Base-by-base conservation (phyloP, 2,888 invertebrate genomes). In the Dysmachus trigonus region DNA sequence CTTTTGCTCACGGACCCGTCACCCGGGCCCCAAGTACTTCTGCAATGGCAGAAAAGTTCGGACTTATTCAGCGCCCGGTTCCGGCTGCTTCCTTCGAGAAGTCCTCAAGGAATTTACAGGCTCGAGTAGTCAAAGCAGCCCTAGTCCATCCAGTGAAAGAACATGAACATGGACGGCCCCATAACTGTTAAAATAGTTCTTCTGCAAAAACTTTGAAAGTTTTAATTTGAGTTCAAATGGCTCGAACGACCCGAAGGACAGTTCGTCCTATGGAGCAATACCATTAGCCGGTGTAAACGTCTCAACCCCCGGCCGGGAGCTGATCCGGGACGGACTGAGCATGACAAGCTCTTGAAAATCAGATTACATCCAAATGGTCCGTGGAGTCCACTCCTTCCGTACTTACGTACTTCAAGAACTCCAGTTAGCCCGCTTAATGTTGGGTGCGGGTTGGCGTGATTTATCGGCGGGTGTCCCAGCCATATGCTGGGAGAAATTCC, bases 121-220 rank as follows among this genome's bases (percentile, higher is more conserved):
- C 47, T 47, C 22, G 4, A 35, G 15, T n/a, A 47, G 15, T 27
- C 41, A 77, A 77, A 77, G 27, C 6, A 51, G 10, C 33, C 35
- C 22, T 13, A 38, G 22, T 22, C 27, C 22, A 51, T 51, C 15
- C 51, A 62, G 22, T 27, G 27, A 22, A 62, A 22, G 18, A 10
- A 62, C 8, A 22, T 62, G 27, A 10, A 41, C 41, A 13, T 41
- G 62, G 33, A 22, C 10, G 38, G 41, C 77, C 77, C 27, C 5
- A 35, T 47, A 77, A 77, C 77, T n/a, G 47, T 77, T 47, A 77
- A 77, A 77, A 77, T 41, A 77, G 77, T 47, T 41, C 76, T 76
- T 38, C 33, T 76, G 38, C 35, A 76, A 35, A 76, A 41, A 38
- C 6, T 77, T 47, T 27, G n/a, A 47, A 77, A 77, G 30, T 77